A percentile compares a stretch with the other conserved stretches of the same genome.
These are phyloP conservation scores for Myopa tessellatipennis DNA, from an alignment of 2,888 invertebrate genomes.

Conservation along the genomic window DNA sequence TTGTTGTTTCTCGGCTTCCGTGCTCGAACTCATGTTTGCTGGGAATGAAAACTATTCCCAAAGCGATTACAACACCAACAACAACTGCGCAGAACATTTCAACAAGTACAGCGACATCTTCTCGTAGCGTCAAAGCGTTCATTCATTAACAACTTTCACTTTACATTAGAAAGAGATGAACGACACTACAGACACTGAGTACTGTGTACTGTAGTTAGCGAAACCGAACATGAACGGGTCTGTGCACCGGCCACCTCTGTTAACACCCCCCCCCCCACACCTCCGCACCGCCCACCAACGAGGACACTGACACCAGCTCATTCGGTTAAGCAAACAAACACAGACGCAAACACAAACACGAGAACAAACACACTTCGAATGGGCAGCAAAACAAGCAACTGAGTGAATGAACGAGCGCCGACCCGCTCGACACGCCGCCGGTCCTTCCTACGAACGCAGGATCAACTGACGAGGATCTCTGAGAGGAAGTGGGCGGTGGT, in stretches of 20 bases:
- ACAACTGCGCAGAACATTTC: conserved; percentile 6
- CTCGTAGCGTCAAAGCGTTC: conserved; percentile 22
- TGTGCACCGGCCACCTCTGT: neutral
- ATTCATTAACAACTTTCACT: conserved; percentile 49
- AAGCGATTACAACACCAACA: neutral
- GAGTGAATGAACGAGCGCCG: neutral
- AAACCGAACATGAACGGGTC: neutral
- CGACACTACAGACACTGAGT: neutral
- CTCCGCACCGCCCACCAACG: neutral
- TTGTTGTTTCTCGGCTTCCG: too few species aligned
- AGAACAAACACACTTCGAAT: conserved; percentile 11
- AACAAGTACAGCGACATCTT: conserved; percentile 34
- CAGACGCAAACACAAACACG: conserved; percentile 6
- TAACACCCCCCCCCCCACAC: too few species aligned
- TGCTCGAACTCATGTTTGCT: too few species aligned
- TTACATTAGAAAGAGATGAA: conserved; percentile 33
- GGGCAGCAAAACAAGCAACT: conserved; percentile 6
- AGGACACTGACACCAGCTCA: conserved; percentile 1
- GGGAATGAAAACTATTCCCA: neutral
- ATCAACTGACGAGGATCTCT: neutral
- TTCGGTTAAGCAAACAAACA: conserved; percentile 1
- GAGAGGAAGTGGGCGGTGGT: neutral
- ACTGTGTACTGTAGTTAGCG: neutral
- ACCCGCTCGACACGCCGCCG: neutral
- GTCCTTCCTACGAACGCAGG: neutral